phyloP scores from a whole-genome alignment of 2,113 vertebrate species.

The Hassar affinis region DNA sequence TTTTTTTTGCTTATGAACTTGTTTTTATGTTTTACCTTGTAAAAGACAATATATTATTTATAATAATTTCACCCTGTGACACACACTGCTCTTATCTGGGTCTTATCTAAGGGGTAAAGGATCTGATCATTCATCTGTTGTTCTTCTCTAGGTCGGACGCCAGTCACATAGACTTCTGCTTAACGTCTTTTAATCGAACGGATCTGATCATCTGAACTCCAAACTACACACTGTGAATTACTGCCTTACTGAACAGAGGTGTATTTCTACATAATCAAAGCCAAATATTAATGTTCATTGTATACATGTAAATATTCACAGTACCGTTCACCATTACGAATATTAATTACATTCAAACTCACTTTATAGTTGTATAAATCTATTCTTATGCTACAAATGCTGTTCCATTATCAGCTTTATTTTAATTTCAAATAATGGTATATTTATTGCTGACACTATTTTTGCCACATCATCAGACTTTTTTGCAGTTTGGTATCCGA shows the following conservation, averaged over 20 bases:
- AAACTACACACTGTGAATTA: neutral
- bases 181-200: neutral
- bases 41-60: no score
- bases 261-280: neutral
- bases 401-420: neutral
- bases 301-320: slow-evolving; percentile 28
- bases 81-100: neutral
- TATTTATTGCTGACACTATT: neutral
- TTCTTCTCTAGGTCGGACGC: neutral
- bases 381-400: neutral
- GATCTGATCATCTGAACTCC: neutral
- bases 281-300: slow-evolving; percentile 3
- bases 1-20: neutral
- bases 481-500: neutral
- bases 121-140: neutral
- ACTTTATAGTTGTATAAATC: neutral
- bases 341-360: neutral
- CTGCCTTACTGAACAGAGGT: neutral
- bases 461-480: neutral
- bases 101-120: no score
- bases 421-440: neutral
- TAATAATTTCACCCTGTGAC: no score
- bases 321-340: slow-evolving; percentile 18
- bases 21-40: no score
- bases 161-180: neutral